phyloP scores from a whole-genome alignment of 2,113 vertebrate genomes.

The Gila orcuttii region DNA sequence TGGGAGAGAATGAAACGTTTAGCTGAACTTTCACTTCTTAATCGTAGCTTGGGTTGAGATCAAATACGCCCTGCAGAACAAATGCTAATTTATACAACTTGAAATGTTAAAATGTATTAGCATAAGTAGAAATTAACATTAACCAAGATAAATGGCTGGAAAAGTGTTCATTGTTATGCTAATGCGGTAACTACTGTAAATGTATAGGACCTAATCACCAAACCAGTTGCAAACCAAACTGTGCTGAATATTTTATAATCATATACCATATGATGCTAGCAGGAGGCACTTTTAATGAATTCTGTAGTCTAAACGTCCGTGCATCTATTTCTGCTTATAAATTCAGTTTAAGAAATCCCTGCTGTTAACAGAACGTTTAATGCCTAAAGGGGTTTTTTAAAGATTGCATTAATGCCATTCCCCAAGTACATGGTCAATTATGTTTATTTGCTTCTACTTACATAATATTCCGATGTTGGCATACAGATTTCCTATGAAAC shows the following conservation, averaged over 20 bases:
- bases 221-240: not conserved
- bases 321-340: slow-evolving; percentile 1
- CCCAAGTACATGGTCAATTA: slow-evolving; percentile 20
- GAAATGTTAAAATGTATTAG: not conserved
- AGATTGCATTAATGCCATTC: slow-evolving; percentile 24
- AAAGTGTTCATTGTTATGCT: not conserved
- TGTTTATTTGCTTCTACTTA: slow-evolving; percentile 25
- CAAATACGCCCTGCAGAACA: not conserved
- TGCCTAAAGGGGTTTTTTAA: slow-evolving; percentile 27
- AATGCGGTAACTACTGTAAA: not conserved
- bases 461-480: slow-evolving; percentile 21
- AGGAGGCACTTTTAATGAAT: not conserved
- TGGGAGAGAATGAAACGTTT: not conserved
- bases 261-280: not conserved
- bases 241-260: not conserved
- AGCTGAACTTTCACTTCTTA: not conserved
- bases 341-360: slow-evolving; percentile 9
- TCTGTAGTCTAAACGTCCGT: not conserved
- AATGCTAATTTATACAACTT: slow-evolving; percentile 13
- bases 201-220: not conserved
- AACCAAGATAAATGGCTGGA: not conserved
- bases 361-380: slow-evolving; percentile 4
- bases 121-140: not conserved
- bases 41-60: not conserved
- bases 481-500: slow-evolving; percentile 22